Conservation (phyloP, 2,888 invertebrate genomes). For the Ectemnius lituratus region DNA sequence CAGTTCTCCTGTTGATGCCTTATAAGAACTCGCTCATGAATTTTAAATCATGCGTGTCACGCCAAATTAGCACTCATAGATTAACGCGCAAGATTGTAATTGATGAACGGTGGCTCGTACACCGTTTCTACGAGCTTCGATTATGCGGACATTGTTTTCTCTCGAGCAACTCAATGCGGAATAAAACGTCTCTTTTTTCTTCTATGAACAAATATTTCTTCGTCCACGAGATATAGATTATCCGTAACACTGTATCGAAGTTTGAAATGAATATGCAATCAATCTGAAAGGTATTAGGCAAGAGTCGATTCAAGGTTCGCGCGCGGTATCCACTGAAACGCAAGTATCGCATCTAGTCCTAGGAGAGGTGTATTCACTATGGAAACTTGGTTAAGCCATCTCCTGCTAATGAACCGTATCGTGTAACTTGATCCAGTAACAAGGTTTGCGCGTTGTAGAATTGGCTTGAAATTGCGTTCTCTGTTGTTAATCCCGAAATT, state of each 20-base stretch:
- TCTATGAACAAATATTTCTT: not conserved
- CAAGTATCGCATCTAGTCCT: constrained; percentile 17
- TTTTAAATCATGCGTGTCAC: too few species aligned
- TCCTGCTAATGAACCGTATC: constrained; percentile 44
- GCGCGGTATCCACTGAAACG: constrained; percentile 16
- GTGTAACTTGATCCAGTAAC: constrained; percentile 37
- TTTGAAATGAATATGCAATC: constrained; percentile 4
- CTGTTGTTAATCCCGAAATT: too few species aligned
- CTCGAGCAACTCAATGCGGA: too few species aligned
- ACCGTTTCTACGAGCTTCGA: too few species aligned
- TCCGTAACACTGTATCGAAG: not conserved
- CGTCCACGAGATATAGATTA: not conserved
- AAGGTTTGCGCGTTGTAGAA: constrained; percentile 15
- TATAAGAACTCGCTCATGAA: too few species aligned
- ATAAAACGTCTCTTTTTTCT: too few species aligned
- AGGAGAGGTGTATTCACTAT: constrained; percentile 39
- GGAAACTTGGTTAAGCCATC: constrained; percentile 47
- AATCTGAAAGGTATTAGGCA: not conserved
- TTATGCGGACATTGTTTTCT: too few species aligned
- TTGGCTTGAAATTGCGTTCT: too few species aligned
- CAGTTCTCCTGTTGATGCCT: too few species aligned
- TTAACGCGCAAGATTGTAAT: too few species aligned
- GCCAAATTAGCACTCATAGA: too few species aligned
- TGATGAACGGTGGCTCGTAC: too few species aligned
- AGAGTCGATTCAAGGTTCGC: constrained; percentile 2